Base-by-base conservation (phyloP, 2,113 vertebrate genomes). In the Sturnus vulgaris region DNA sequence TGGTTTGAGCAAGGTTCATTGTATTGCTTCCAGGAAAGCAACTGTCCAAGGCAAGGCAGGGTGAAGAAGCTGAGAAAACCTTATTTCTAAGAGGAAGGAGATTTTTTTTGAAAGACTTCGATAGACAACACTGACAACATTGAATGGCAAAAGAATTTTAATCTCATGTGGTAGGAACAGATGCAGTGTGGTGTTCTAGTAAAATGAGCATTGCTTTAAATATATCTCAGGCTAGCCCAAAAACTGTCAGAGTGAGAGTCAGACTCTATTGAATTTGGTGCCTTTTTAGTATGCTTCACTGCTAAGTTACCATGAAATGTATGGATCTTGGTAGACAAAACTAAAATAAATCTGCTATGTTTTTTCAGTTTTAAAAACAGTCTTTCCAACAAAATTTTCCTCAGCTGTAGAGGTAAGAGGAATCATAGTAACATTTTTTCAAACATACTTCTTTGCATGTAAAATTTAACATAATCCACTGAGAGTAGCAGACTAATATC, bases 281-380 rank as follows among this genome's bases (percentile, higher is more conserved):
- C 56, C 59, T 81, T 86, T 81, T 77, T 57, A 59, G 8, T 73
- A 52, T 70, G 49, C 16, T 46, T 83, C 19, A 47, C 64, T 92
- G 88, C 47, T 80, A 86, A 92, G 35, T 80, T 69, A 77, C 68
- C 8, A 0, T 73, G 56, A 95, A 93, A 73, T 39, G 15, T 55
- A 37, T 53, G 46, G 42, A 64, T n/a, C 66, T 80, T 61, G 16
- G 33, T 86, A 91, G 90, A 80, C 40, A 83, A 80, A 93, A 89
- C 59, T 88, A 79, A 95, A 96, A 91, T 75, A 91, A 81, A 90
- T 81, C 28, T 80, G 31, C 55, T 90, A 3, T 47, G 20, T 61
- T 86, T 89, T 79, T 87, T n/a, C 64, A 89, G 50, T 79, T 95
- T 80, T 76, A 61, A 70, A 93, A 92, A 25, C 42, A 91, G 13